These are phyloP conservation scores for Drosophila nigricruria DNA, from an alignment of 2,888 invertebrate genomes.

Conservation along the genomic window DNA sequence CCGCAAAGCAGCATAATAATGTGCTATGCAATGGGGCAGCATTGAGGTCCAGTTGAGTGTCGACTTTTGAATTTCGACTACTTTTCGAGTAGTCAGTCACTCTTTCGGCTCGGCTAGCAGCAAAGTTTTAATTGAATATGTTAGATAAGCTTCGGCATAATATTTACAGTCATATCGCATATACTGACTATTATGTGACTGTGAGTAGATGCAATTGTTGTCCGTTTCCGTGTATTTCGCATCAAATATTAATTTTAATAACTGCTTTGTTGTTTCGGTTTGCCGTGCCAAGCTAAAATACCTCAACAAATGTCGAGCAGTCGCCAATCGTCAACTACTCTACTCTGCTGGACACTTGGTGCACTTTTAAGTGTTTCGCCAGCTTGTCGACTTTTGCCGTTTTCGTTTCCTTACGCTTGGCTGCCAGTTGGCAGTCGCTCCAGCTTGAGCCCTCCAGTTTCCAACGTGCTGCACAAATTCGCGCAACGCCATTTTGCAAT, in stretches of 20 bases:
- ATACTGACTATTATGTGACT: conserved; percentile 47
- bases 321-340: not conserved
- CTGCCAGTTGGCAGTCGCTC: conserved; percentile 18
- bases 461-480: conserved; percentile 45
- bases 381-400: conserved; percentile 60
- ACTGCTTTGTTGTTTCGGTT: conserved; percentile 32
- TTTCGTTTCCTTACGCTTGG: conserved; percentile 22
- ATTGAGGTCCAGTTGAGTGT: conserved; percentile 23
- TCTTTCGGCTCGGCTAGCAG: not conserved
- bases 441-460: conserved; percentile 12
- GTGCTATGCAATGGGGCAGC: conserved; percentile 24
- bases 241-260: conserved; percentile 64
- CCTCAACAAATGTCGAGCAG: conserved; percentile 43
- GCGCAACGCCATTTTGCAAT: conserved; percentile 68
- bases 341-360: conserved; percentile 47
- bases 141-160: not conserved
- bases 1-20: conserved; percentile 60
- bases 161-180: not conserved
- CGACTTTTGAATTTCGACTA: conserved; percentile 4
- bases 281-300: conserved; percentile 49
- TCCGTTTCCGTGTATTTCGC: conserved; percentile 29
- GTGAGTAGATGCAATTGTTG: conserved; percentile 59
- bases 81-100: conserved; percentile 2
- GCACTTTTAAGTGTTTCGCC: conserved; percentile 67
- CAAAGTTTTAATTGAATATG: conserved; percentile 35